These are phyloP conservation scores for Megalurothrips usitatus DNA, from an alignment of 2,888 invertebrate genomes.

Conservation along the genomic window DNA sequence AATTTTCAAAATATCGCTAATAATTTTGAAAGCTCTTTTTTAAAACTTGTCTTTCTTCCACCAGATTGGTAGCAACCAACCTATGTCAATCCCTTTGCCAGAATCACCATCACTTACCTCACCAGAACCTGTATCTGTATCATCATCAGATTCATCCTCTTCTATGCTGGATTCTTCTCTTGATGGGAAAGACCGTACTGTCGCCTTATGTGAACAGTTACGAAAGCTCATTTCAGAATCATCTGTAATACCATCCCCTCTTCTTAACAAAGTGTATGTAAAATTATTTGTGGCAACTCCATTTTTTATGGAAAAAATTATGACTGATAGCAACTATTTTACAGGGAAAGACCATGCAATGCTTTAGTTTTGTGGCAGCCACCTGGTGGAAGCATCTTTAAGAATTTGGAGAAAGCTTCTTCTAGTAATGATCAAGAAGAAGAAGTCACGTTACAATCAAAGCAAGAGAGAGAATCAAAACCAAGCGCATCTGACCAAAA, in stretches of 20 bases:
- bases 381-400: conserved; percentile 45
- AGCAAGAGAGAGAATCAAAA: neutral
- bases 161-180: neutral
- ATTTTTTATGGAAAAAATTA: no score
- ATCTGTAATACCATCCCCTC: conserved; percentile 18
- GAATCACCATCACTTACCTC: neutral
- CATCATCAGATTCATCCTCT: neutral
- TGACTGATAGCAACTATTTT: neutral
- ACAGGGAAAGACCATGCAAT: conserved; percentile 61
- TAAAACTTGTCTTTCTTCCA: conserved; percentile 41
- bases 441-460: neutral
- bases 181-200: neutral
- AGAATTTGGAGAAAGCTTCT: neutral
- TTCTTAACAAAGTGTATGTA: conserved; percentile 14
- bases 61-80: conserved; percentile 47
- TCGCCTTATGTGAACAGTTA: neutral
- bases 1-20: neutral
- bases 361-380: conserved; percentile 80
- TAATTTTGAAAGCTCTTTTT: neutral
- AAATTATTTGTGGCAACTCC: conserved; percentile 16
- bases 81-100: neutral
- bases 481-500: neutral
- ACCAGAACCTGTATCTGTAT: neutral
- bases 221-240: conserved; percentile 7
- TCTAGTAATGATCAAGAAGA: neutral